A percentile compares a stretch with the other conserved stretches of the same genome.
Conservation (phyloP, 2,888 invertebrate genomes). For the Caenorhabditis afra region DNA sequence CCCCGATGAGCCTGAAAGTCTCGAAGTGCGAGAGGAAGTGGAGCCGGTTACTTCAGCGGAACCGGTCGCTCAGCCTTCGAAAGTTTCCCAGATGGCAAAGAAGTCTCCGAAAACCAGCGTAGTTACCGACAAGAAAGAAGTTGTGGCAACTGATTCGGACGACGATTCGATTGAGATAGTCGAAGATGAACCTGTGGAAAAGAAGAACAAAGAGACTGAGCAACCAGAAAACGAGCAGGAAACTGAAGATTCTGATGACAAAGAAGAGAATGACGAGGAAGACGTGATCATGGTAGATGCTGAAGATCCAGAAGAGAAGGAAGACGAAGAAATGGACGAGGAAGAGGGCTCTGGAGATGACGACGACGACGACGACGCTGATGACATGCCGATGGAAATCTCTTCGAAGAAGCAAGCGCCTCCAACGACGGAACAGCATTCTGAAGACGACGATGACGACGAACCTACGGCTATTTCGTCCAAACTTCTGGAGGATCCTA, state of each 20-base stretch:
- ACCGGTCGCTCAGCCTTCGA: too few species aligned
- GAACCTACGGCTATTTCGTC: constrained; percentile 28
- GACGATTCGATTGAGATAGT: too few species aligned
- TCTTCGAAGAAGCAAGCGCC: constrained; percentile 9
- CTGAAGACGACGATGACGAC: constrained; percentile 23
- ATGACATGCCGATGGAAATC: constrained; percentile 31
- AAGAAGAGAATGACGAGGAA: background rate
- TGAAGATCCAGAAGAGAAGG: background rate
- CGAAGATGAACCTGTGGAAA: background rate
- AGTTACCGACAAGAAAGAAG: too few species aligned
- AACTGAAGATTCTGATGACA: background rate
- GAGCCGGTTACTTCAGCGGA: background rate
- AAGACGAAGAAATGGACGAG: background rate
- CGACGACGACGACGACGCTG: constrained; percentile 17
- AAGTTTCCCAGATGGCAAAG: too few species aligned
- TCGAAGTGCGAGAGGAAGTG: background rate
- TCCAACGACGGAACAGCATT: background rate
- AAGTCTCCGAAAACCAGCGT: too few species aligned
- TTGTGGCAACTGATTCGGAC: too few species aligned
- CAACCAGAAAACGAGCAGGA: background rate
- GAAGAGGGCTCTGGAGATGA: background rate
- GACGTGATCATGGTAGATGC: background rate
- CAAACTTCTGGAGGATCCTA: constrained; percentile 10
- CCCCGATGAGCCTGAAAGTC: background rate
- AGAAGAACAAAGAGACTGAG: background rate